These are phyloP conservation scores for Drosophila emarginata DNA, from an alignment of 2,888 invertebrate genomes.

Conservation along the genomic window DNA sequence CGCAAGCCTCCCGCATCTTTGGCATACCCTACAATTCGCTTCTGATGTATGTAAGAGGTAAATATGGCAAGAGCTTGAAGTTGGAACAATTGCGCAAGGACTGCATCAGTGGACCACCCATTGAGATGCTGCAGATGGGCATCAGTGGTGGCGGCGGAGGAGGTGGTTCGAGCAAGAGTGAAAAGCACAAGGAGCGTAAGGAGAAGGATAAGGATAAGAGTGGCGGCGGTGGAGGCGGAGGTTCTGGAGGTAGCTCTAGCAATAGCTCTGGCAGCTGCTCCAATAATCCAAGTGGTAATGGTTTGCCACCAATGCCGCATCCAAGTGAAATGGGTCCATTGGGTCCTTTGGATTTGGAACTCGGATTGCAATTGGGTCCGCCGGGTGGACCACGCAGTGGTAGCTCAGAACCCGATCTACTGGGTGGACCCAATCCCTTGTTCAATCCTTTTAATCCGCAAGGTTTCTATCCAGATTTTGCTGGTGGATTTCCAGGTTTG, in stretches of 20 bases:
- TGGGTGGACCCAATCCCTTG: slow-evolving; percentile 86
- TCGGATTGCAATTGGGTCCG: slow-evolving; percentile 66
- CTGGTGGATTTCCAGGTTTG: slow-evolving; percentile 89
- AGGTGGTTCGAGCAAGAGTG: slow-evolving; percentile 62
- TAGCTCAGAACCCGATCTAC: slow-evolving; percentile 87
- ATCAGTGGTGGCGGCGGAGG: slow-evolving; percentile 82
- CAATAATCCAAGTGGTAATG: slow-evolving; percentile 38
- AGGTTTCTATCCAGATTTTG: slow-evolving; percentile 92
- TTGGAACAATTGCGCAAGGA: slow-evolving; percentile 94
- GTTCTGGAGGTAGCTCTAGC: slow-evolving; percentile 15
- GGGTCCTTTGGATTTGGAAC: slow-evolving; percentile 65
- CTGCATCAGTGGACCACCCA: slow-evolving; percentile 90
- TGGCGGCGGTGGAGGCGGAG: slow-evolving; percentile 14
- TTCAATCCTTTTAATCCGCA: slow-evolving; percentile 89
- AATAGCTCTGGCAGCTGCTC: slow-evolving; percentile 2
- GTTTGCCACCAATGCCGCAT: slow-evolving; percentile 50
- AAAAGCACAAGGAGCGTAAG: slow-evolving; percentile 70
- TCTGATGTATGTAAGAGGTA: slow-evolving; percentile 95
- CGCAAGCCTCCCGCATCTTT: slow-evolving; percentile 94
- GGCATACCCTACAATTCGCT: slow-evolving; percentile 97
- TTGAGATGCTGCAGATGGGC: slow-evolving; percentile 87
- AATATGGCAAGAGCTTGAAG: slow-evolving; percentile 95
- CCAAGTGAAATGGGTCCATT: slow-evolving; percentile 53
- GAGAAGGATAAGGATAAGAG: slow-evolving; percentile 69
- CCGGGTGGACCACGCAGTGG: slow-evolving; percentile 84